Evolutionary conservation across 2,113 vertebrate species (phyloP), one percentile per base, ranked within the genome.

Genomic region (Charina bottae): DNA sequence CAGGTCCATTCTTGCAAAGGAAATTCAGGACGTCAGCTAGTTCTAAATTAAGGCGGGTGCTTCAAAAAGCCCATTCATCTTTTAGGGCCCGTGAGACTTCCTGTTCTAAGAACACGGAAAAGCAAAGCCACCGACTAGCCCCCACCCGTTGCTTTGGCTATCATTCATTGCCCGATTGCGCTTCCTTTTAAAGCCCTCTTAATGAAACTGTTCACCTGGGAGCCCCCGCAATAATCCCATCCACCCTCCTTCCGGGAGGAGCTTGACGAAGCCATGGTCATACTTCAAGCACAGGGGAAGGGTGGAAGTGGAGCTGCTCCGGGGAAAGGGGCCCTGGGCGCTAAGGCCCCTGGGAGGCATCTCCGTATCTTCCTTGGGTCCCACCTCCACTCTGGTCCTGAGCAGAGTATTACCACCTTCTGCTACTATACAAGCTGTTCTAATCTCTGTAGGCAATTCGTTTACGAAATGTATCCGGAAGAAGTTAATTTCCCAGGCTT

Each of bases 71-170:
- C 58, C 2, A 6, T 8, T 28, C 11, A 0, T 54, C 49, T 17
- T 87, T 37, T 24, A 37, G 55, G 17, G 26, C 3, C 85, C n/a
- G 2, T 56, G 17, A 56, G n/a, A 58, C 19, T 4, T 6, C 78
- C 42, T 83, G 15, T 21, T 33, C 53, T 12, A 85, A 26, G 42
- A 53, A 26, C 4, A 24, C 2, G 42, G 37, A 21, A 84, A 46
- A 49, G 37, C 4, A 7, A n/a, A n/a, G n/a, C n/a, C n/a, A n/a
- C n/a, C n/a, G n/a, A n/a, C n/a, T n/a, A n/a, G n/a, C n/a, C n/a
- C n/a, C n/a, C n/a, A n/a, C 46, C 46, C 46, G 5, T 5, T 46
- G 46, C 46, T 46, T 5, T 46, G 46, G 5, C 0, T 0, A 0
- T 0, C 0, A n/a, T n/a, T n/a, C n/a, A 1, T 2, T 1, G n/a